phyloP scores from a whole-genome alignment of 2,888 invertebrate genomes.

The Hoplodrina ambigua region DNA sequence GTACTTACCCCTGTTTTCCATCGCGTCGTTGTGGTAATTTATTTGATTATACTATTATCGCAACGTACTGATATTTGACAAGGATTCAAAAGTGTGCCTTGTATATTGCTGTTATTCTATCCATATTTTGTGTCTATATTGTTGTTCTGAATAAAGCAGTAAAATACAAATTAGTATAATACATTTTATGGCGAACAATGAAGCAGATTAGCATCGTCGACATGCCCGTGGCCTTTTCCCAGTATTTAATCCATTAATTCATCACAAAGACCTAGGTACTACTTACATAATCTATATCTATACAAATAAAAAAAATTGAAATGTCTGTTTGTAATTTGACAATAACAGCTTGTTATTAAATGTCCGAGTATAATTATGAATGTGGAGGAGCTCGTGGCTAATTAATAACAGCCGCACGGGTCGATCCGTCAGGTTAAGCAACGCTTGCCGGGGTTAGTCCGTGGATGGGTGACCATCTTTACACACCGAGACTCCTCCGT shows the following conservation, averaged over 20 bases:
- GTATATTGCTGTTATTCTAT: neutral
- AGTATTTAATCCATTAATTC: slow-evolving; percentile 62
- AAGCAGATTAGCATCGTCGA: slow-evolving; percentile 49
- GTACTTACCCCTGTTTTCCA: too few relatives aligned
- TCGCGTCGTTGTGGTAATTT: too few relatives aligned
- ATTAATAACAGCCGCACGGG: too few relatives aligned
- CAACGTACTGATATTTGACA: neutral
- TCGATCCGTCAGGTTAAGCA: too few relatives aligned
- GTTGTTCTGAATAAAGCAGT: slow-evolving; percentile 19
- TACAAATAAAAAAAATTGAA: neutral
- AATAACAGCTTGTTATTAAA: too few relatives aligned
- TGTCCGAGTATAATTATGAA: too few relatives aligned
- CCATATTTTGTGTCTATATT: slow-evolving; percentile 9
- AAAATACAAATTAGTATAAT: slow-evolving; percentile 41
- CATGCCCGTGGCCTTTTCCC: slow-evolving; percentile 52
- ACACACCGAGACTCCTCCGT: too few relatives aligned
- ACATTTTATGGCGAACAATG: slow-evolving; percentile 47
- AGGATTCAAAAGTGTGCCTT: neutral
- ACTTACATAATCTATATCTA: slow-evolving; percentile 1
- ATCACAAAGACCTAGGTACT: slow-evolving; percentile 23
- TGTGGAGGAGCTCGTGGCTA: too few relatives aligned
- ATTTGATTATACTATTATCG: too few relatives aligned
- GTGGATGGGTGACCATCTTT: too few relatives aligned
- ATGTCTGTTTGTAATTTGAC: too few relatives aligned
- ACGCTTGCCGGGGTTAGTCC: too few relatives aligned